Evolutionary conservation across 53 echinoderm and acorn worm species (phyloP).

Genomic region (Astropecten irregularis): DNA sequence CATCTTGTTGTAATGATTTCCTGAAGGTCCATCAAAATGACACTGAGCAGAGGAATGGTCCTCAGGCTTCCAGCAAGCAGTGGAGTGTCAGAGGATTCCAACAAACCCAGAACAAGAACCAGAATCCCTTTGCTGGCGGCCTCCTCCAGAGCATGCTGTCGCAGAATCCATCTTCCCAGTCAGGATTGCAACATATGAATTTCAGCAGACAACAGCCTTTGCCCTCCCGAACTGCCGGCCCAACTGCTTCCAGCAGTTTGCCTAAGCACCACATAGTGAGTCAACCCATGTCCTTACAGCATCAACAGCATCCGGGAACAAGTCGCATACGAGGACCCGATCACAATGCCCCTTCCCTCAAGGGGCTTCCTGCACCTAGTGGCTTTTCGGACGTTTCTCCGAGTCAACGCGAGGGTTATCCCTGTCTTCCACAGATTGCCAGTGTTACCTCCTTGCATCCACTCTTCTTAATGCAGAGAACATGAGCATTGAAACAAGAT

Average conservation of each 20-base stretch:
- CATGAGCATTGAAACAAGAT: too few species aligned
- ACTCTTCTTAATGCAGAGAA: background rate
- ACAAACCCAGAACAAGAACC: too few species aligned
- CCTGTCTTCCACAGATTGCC: background rate
- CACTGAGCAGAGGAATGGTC: too few species aligned
- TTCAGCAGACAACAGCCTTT: background rate
- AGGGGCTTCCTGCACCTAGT: background rate
- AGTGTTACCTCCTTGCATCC: constrained; percentile 7
- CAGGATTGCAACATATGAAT: background rate
- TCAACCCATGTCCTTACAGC: background rate
- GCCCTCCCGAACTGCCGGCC: background rate
- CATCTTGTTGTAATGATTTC: too few species aligned
- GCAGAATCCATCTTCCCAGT: background rate
- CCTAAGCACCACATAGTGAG: background rate
- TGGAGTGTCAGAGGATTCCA: too few species aligned
- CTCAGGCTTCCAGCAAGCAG: too few species aligned
- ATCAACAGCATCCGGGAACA: background rate
- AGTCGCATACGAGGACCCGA: background rate
- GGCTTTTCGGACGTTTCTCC: background rate
- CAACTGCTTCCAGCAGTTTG: background rate
- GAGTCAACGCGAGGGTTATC: background rate
- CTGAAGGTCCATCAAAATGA: too few species aligned
- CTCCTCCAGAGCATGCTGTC: too few species aligned
- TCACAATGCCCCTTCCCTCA: background rate
- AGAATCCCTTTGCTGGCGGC: too few species aligned